These are phyloP conservation scores for Zeuzera pyrina DNA, from an alignment of 2,888 invertebrate species.

Conservation along the genomic window DNA sequence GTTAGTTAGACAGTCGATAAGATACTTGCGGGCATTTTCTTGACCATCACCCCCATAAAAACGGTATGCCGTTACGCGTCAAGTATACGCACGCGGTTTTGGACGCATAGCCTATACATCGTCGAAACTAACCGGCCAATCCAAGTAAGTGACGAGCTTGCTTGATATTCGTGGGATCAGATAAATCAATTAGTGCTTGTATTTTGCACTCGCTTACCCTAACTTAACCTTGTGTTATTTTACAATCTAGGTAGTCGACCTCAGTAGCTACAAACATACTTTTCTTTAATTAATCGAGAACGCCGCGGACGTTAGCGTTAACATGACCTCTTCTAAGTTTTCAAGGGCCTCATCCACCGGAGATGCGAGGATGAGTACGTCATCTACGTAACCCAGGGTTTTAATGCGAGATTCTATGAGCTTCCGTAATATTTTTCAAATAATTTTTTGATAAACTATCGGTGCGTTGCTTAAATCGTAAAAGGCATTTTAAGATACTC, in stretches of 20 bases:
- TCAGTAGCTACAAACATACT: too few species aligned
- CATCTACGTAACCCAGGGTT: not conserved
- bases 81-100: not conserved
- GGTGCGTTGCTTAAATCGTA: not conserved
- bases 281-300: slow-evolving; percentile 1
- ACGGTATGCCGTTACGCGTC: not conserved
- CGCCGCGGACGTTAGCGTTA: not conserved
- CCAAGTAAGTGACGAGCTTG: too few species aligned
- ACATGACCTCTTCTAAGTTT: not conserved
- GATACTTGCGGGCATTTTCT: not conserved
- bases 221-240: too few species aligned
- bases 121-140: not conserved
- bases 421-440: not conserved
- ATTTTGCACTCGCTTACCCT: too few species aligned
- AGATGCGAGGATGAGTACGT: not conserved
- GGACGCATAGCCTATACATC: not conserved
- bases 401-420: not conserved
- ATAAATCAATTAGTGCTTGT: too few species aligned
- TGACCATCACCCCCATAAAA: not conserved
- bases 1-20: not conserved
- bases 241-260: too few species aligned
- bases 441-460: not conserved
- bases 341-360: not conserved
- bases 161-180: too few species aligned
- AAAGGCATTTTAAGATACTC: too few species aligned